These are phyloP conservation scores for Valencia hispanica DNA, from an alignment of 2,797 vertebrate species.

Conservation along the genomic window DNA sequence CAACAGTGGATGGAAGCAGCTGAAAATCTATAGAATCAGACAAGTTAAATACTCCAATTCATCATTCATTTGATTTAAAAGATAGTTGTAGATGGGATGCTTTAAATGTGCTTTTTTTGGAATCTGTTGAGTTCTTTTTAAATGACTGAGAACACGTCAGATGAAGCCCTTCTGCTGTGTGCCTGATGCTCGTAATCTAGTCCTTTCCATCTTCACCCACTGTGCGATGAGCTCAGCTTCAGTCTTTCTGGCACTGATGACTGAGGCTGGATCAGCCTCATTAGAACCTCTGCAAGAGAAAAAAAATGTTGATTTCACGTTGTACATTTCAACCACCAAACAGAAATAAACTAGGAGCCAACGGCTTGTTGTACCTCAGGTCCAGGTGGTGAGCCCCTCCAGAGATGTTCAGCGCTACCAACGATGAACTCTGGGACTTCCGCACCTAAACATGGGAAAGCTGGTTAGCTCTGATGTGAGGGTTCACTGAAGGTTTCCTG, in stretches of 20 bases:
- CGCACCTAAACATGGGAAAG: slow-evolving; percentile 76
- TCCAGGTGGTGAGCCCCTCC: slow-evolving; percentile 94
- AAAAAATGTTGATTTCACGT: background rate
- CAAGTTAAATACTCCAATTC: background rate
- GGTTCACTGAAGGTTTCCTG: background rate
- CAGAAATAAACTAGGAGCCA: background rate
- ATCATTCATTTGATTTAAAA: background rate
- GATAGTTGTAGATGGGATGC: background rate
- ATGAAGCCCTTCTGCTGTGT: background rate
- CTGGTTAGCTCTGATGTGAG: background rate
- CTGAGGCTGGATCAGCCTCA: slow-evolving; percentile 83
- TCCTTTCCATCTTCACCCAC: slow-evolving; percentile 83
- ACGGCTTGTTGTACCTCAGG: slow-evolving; percentile 81
- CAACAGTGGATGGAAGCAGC: background rate
- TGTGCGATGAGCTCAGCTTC: slow-evolving; percentile 83
- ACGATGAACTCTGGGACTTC: slow-evolving; percentile 81
- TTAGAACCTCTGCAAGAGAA: slow-evolving; percentile 78
- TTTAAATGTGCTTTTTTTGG: background rate
- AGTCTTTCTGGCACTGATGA: slow-evolving; percentile 75
- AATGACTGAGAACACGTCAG: background rate
- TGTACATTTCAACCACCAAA: background rate
- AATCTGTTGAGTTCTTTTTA: background rate
- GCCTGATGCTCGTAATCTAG: slow-evolving; percentile 6
- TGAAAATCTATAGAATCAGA: slow-evolving; percentile 3
- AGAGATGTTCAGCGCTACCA: slow-evolving; percentile 85